phyloP scores from a whole-genome alignment of 2,888 invertebrate species.

The Amphipyra tragopoginis region DNA sequence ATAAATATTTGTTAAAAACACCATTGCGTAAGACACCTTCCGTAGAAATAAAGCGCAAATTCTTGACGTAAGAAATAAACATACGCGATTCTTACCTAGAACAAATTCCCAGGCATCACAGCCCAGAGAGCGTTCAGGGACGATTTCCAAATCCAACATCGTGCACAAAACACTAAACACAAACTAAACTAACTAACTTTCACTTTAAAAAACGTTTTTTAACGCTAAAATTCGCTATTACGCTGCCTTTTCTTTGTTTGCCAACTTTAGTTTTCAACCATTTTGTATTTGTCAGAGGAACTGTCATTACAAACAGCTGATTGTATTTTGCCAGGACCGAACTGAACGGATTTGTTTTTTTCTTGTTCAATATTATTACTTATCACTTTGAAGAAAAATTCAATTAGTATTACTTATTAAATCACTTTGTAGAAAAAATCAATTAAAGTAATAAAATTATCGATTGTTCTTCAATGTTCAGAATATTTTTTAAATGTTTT shows the following conservation, averaged over 20 bases:
- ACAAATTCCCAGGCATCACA: slow-evolving; percentile 99
- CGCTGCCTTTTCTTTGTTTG: slow-evolving; percentile 90
- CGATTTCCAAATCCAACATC: slow-evolving; percentile 99
- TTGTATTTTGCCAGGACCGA: slow-evolving; percentile 85
- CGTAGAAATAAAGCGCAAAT: slow-evolving; percentile 88
- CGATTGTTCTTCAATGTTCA: too few relatives aligned
- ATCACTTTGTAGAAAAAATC: background rate
- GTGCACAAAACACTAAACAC: slow-evolving; percentile 92
- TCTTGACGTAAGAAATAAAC: slow-evolving; percentile 87
- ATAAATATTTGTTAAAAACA: slow-evolving; percentile 63
- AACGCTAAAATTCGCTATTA: slow-evolving; percentile 82
- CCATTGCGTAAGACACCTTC: slow-evolving; percentile 84
- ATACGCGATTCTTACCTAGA: slow-evolving; percentile 93
- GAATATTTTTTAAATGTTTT: too few relatives aligned
- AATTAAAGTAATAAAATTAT: too few relatives aligned
- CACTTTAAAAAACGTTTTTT: slow-evolving; percentile 80
- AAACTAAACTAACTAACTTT: slow-evolving; percentile 92
- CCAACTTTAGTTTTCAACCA: slow-evolving; percentile 90
- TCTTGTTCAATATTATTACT: slow-evolving; percentile 1
- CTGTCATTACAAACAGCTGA: slow-evolving; percentile 91
- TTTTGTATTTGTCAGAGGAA: slow-evolving; percentile 90
- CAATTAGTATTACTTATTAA: background rate
- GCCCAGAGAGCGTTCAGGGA: slow-evolving; percentile 98
- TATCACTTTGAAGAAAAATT: background rate
- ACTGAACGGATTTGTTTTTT: slow-evolving; percentile 52